Evolutionary conservation across 2,888 invertebrate species (phyloP).

Genomic region (Lysandra coridon): DNA sequence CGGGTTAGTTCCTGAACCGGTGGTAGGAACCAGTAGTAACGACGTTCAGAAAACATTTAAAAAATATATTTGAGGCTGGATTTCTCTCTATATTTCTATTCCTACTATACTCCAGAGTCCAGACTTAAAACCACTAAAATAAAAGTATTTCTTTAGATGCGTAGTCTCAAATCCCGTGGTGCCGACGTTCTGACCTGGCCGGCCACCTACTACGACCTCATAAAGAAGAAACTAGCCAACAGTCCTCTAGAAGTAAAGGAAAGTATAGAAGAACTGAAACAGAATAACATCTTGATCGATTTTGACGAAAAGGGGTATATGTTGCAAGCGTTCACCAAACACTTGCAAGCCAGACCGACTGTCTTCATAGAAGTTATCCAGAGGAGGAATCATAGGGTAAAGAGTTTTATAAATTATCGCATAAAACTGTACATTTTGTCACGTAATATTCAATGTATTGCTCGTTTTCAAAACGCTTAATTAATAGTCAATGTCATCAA

Average conservation of each 20-base stretch:
- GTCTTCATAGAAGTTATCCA: slow-evolving; percentile 98
- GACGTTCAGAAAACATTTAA: too few relatives aligned
- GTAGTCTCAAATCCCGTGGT: slow-evolving; percentile 88
- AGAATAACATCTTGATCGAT: slow-evolving; percentile 95
- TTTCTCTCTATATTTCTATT: too few relatives aligned
- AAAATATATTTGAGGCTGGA: too few relatives aligned
- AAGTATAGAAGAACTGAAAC: slow-evolving; percentile 88
- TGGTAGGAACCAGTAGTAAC: too few relatives aligned
- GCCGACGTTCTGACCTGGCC: slow-evolving; percentile 94
- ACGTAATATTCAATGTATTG: too few relatives aligned
- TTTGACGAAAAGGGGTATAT: slow-evolving; percentile 98
- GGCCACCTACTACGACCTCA: slow-evolving; percentile 91
- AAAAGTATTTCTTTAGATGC: slow-evolving; percentile 69
- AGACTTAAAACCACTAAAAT: too few relatives aligned
- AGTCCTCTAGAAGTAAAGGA: slow-evolving; percentile 87
- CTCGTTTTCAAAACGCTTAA: too few relatives aligned
- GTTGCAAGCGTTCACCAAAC: slow-evolving; percentile 97
- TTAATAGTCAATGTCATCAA: too few relatives aligned
- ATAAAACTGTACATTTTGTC: too few relatives aligned
- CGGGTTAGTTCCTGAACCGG: too few relatives aligned
- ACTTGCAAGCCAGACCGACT: slow-evolving; percentile 97
- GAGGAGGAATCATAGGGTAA: slow-evolving; percentile 93
- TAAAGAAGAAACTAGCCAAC: slow-evolving; percentile 86
- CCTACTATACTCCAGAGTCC: too few relatives aligned
- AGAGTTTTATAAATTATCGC: slow-evolving; percentile 43